Percentiles rank a stretch among this genome's conserved stretches.
Conservation (phyloP, 2,888 invertebrate species). For the Tipula vernalis region DNA sequence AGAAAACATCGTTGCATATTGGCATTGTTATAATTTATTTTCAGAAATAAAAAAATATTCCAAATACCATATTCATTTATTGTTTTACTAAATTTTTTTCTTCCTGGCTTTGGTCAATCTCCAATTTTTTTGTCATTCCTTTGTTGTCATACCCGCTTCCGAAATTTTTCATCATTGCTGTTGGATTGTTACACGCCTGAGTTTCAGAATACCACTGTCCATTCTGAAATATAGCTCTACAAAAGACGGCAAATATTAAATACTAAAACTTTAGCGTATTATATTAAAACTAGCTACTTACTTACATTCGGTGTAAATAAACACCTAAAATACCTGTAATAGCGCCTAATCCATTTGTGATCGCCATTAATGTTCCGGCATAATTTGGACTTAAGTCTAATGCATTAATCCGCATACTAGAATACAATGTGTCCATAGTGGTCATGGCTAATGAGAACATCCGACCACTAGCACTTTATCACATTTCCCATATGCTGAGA, state of each 20-base stretch:
- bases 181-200: slow-evolving; percentile 27
- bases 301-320: slow-evolving; percentile 47
- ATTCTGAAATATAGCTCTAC: slow-evolving; percentile 50
- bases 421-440: slow-evolving; percentile 56
- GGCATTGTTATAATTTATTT: not conserved
- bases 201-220: slow-evolving; percentile 70
- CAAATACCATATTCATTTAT: not conserved
- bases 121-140: not conserved
- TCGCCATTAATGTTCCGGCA: slow-evolving; percentile 54
- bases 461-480: slow-evolving; percentile 44
- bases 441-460: slow-evolving; percentile 56
- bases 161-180: not conserved
- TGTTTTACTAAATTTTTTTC: not conserved
- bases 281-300: not conserved
- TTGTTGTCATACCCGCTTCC: not conserved
- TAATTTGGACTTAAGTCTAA: slow-evolving; percentile 53
- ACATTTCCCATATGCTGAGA: slow-evolving; percentile 60
- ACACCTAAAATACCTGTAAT: slow-evolving; percentile 58
- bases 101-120: not conserved
- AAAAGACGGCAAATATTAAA: slow-evolving; percentile 13
- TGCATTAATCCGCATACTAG: slow-evolving; percentile 57
- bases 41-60: not conserved
- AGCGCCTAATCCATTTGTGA: slow-evolving; percentile 60
- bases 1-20: not conserved
- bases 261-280: not conserved